Base-by-base conservation (phyloP, 2,888 invertebrate genomes). In the Masnerella sp. region DNA sequence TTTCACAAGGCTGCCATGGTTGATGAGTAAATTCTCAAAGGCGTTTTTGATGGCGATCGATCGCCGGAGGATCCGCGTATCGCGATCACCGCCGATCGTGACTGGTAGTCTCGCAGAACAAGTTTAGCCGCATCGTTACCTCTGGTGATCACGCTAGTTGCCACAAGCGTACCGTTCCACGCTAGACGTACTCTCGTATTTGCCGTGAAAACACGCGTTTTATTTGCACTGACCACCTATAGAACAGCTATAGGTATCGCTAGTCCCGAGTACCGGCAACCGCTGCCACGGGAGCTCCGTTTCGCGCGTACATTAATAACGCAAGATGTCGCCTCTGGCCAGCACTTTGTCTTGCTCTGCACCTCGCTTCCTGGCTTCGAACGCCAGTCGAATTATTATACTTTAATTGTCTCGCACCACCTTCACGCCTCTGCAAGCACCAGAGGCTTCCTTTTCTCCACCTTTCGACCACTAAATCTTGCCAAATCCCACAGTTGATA, bases 261-360 rank as follows among this genome's bases (percentile, higher is more conserved):
- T n/a, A n/a, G n/a, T n/a, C n/a, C n/a, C n/a, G n/a, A n/a, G n/a
- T n/a, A 7, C 25, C 5, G 2, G 30, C 2, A 49, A 61, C 42
- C 49, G 61, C 67, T 65, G 52, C 42, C 82, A 85, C 85, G 81
- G 86, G 85, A 86, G 87, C 87, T 80, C 78, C 80, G 81, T 82
- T 83, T 80, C 79, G 79, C 84, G 84, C 82, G 82, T 83, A 82
- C 85, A 86, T 87, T 87, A 87, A 87, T 87, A 87, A 87, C 81
- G 78, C 80, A 78, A 80, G 83, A 77, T 87, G 87, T 87, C 87
- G 85, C 87, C 87, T 80, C 84, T 83, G 85, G 87, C 85, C 85
- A 86, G 79, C 84, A 83, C 84, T 87, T 85, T 83, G 85, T 87
- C 86, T 87, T 87, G 82, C 80, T 61, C 22, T 17, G 18, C 15